Evolutionary conservation across 2,113 vertebrate genomes (phyloP), one percentile per base, ranked within the genome.

Genomic region (Colinus virginianus): DNA sequence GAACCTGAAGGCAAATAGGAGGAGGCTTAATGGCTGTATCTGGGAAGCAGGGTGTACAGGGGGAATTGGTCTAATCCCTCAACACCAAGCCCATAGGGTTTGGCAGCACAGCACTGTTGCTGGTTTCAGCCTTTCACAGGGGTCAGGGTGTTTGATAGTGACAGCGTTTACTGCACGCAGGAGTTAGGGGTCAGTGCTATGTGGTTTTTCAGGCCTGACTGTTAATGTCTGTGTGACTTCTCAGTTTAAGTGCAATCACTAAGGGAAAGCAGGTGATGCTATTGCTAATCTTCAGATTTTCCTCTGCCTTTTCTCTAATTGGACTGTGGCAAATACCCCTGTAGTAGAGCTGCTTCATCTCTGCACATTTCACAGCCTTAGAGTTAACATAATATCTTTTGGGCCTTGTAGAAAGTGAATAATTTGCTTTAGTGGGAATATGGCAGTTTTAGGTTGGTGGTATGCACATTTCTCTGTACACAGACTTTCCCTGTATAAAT

Each of bases 21-120:
- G 85, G 68, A 84, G 84, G 55, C 62, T 94, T 96, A 93, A 93
- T 94, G 94, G 68, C 68, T 78, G 74, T 95, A 85, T 80, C 80
- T 79, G 79, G 82, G 84, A 90, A 94, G 84, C 59, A 74, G 85
- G 78, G 76, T 89, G 87, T 90, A 69, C 76, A 48, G 84, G 79
- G 71, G 70, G 90, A 74, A 79, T 82, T 84, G 90, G 74, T 87
- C 30, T 76, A 91, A 92, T 94, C 77, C 87, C 70, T 89, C 23
- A 45, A 42, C 74, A 84, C 78, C 40, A 48, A 72, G 58, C 43
- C 26, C 20, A 40, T 51, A 56, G 75, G 38, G 32, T 88, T 87
- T 83, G 42, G 51, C 90, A 75, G 59, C 20, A 36, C 46, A 40
- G 82, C n/a, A 8, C 26, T 48, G 74, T 62, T 26, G 42, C 48